Evolutionary conservation across 2,888 invertebrate species (phyloP).

Genomic region (Noctua pronuba): DNA sequence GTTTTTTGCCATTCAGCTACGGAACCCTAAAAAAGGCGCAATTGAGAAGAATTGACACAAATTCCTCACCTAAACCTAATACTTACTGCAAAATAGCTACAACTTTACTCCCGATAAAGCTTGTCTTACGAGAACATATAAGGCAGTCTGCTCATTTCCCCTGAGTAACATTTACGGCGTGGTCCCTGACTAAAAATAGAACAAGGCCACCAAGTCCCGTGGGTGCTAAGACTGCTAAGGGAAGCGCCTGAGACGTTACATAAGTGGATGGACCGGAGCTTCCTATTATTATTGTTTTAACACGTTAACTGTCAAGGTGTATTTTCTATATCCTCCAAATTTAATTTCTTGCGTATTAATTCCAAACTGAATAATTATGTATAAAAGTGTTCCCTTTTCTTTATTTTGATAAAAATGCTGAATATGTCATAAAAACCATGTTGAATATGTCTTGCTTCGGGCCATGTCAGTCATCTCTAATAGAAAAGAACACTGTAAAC

Average conservation of each 20-base stretch:
- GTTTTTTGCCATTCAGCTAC: too few relatives aligned
- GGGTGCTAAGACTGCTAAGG: slow-evolving; percentile 29
- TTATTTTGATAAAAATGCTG: too few relatives aligned
- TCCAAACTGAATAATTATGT: too few relatives aligned
- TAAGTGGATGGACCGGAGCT: slow-evolving; percentile 14
- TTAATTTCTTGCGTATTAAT: too few relatives aligned
- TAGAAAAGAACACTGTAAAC: too few relatives aligned
- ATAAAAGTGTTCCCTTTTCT: too few relatives aligned
- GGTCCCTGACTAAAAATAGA: slow-evolving; percentile 39
- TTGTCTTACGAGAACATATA: not conserved
- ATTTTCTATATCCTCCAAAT: too few relatives aligned
- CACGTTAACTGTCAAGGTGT: too few relatives aligned
- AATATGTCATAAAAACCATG: too few relatives aligned
- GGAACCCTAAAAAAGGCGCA: not conserved
- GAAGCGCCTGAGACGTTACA: slow-evolving; percentile 9
- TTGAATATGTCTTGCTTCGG: too few relatives aligned
- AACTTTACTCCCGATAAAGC: not conserved
- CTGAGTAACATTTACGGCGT: slow-evolving; percentile 19
- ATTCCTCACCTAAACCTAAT: not conserved
- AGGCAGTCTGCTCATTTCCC: slow-evolving; percentile 37
- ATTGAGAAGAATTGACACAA: not conserved
- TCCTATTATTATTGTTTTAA: slow-evolving; percentile 1
- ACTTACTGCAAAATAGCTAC: not conserved
- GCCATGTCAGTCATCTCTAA: too few relatives aligned
- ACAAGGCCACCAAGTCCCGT: slow-evolving; percentile 25